phyloP scores from a whole-genome alignment of 2,888 invertebrate genomes.

The Calliphora vomitoria region DNA sequence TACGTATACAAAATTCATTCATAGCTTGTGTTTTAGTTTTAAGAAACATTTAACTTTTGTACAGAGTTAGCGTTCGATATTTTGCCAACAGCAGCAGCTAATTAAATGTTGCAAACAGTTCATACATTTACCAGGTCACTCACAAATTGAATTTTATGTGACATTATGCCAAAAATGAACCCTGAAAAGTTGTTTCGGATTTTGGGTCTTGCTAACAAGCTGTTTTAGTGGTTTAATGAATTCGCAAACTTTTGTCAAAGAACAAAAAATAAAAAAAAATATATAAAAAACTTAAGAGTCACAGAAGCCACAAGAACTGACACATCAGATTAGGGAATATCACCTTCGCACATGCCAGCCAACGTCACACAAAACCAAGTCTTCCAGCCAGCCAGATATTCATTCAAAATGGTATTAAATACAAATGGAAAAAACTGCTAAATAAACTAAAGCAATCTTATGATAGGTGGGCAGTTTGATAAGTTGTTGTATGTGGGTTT shows the following conservation, averaged over 20 bases:
- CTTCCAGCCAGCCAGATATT: slow-evolving; percentile 37
- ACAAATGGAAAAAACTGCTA: slow-evolving; percentile 15
- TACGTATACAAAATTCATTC: slow-evolving; percentile 32
- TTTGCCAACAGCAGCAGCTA: neutral
- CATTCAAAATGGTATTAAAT: slow-evolving; percentile 41
- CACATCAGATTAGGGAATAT: slow-evolving; percentile 84
- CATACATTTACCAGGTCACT: slow-evolving; percentile 44
- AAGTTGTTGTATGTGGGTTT: neutral
- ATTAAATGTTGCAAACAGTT: slow-evolving; percentile 65
- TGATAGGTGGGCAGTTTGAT: slow-evolving; percentile 14
- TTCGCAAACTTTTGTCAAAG: slow-evolving; percentile 13
- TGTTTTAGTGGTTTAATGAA: slow-evolving; percentile 32
- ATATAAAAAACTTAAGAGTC: slow-evolving; percentile 76
- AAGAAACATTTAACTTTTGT: neutral
- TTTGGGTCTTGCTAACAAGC: slow-evolving; percentile 39
- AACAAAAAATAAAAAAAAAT: slow-evolving; percentile 22
- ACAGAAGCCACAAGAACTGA: slow-evolving; percentile 82
- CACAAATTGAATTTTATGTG: slow-evolving; percentile 39
- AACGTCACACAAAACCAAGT: slow-evolving; percentile 46
- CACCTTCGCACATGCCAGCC: slow-evolving; percentile 79
- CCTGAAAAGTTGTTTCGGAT: neutral
- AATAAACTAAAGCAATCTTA: slow-evolving; percentile 41
- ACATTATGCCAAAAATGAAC: slow-evolving; percentile 19
- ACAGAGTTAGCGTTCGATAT: no score
- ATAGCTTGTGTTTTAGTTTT: slow-evolving; percentile 2